Conservation (phyloP, 2,888 invertebrate species). For the Drosophila diplacantha region DNA sequence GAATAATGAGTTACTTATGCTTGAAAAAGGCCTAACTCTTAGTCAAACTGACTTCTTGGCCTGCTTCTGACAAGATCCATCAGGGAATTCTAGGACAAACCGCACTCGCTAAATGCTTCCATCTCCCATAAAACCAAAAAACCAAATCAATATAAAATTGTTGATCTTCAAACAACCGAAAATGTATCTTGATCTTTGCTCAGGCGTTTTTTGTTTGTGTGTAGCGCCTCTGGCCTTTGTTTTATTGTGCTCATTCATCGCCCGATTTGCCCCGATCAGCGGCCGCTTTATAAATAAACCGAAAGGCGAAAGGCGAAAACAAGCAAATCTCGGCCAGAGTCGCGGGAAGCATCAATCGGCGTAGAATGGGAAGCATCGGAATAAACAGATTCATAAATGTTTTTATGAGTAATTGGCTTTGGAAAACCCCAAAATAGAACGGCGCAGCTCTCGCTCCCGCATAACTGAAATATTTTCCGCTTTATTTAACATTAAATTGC, state of each 20-base stretch:
- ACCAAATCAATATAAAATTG: background rate
- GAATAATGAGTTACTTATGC: background rate
- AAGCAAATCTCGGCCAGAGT: slow-evolving; percentile 9
- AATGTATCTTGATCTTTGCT: background rate
- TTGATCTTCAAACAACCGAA: background rate
- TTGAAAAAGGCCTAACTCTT: background rate
- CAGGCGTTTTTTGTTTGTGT: background rate
- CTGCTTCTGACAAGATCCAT: background rate
- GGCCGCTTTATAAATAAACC: slow-evolving; percentile 53
- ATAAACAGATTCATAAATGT: slow-evolving; percentile 70
- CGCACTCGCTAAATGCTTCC: background rate
- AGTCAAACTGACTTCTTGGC: background rate
- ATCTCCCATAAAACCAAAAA: background rate
- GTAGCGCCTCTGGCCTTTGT: slow-evolving; percentile 19
- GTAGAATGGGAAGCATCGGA: slow-evolving; percentile 36
- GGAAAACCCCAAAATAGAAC: slow-evolving; percentile 46
- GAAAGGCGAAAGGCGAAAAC: slow-evolving; percentile 16
- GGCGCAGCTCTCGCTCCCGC: slow-evolving; percentile 14
- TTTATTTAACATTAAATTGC: slow-evolving; percentile 56
- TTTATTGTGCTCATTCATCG: slow-evolving; percentile 56
- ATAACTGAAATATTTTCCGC: slow-evolving; percentile 58
- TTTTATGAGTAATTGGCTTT: slow-evolving; percentile 66
- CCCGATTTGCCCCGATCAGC: slow-evolving; percentile 17
- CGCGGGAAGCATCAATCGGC: slow-evolving; percentile 29
- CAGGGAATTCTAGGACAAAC: too few species aligned